Base-by-base conservation (phyloP, 2,888 invertebrate species). In the Furcula furcula region DNA sequence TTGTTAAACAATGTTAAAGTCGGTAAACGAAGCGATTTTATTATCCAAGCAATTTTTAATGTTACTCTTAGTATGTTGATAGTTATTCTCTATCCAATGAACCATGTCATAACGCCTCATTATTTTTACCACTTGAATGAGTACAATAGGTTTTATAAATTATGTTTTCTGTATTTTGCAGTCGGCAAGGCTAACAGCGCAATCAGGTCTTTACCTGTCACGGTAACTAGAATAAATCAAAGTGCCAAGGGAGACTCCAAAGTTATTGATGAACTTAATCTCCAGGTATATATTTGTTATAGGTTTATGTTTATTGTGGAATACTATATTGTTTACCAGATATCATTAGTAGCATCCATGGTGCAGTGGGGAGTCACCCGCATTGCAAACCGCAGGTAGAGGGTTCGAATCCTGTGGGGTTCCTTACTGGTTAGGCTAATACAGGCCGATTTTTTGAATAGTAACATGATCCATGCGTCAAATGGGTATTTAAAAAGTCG, bases 231-330 rank as follows among this genome's bases (percentile, higher is more conserved):
- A 62, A 58, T 85, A 76, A 84, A 76, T 67, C 86, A 85, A 63
- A 81, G 75, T 55, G 80, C 66, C 5, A 86, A 84, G 54, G 88
- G 88, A 4, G 88, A 88, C 53, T 78, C 87, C 0, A 88, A 87
- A 75, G 57, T 78, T 25, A 63, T 88, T 56, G 88, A 88, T 40
- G 88, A 88, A 32, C 72, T 88, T 35, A 86, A 80, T 53, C 76
- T 67, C 50, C 88, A 88, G 82, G 88, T 87, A 69, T 22, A 3
- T 22, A 10, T 22, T 9, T 10, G 9, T 22, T 9, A 16, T 16
- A 22, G 1, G 1, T 19, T 0, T 19, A 7, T 7, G 19, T 7
- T 7, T 7, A n/a, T 19, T 19, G 2, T 6, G n/a, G 4, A 19
- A 19, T 3, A 19, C 4, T 7, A 1, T 28, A 18, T 22, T 16